Base-by-base conservation (phyloP, 2,888 invertebrate genomes). In the Bugula neritina region DNA sequence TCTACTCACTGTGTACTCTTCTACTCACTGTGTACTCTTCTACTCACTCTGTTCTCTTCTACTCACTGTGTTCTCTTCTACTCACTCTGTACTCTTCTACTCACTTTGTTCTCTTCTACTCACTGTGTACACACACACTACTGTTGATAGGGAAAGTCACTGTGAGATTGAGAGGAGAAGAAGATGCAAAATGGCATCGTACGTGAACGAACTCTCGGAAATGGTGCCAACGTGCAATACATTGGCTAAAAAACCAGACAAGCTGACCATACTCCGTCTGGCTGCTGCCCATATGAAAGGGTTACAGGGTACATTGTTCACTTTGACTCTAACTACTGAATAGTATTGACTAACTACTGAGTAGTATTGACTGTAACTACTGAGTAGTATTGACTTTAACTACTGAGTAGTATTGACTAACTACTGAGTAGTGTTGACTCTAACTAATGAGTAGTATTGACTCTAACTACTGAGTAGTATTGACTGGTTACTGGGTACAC, bases 171-270 rank as follows among this genome's bases (percentile, higher is more conserved):
- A 98, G 86, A 89, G 97, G 79, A 90, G 97, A 79, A 89, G 98
- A 80, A 89, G 97, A 79, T 97, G 97, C 89, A 98, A 98, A 90
- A 98, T 98, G 97, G 97, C 97, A 80, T 94, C 96, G 79, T 98
- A 98, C 87, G 97, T 98, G 85, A 96, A 96, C 82, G 97, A 97
- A 87, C 88, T 98, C 79, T 95, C 95, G 77, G 96, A 97, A 87
- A 98, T 98, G 97, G 96, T 97, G 83, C 97, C 97, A 81, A 95
- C 96, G 80, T 96, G 95, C 87, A 94, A 93, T 81, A 94, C 95
- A 72, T 88, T 97, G 77, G 96, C 97, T 72, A 89, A 97, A 77
- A 98, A 98, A 85, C 97, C 97, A 71, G 98, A 98, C 88, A 98
- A 98, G 86, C 89, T 98, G 75, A 98, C 97, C 79, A 97, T 98